Base-by-base conservation (phyloP, 2,888 invertebrate genomes). In the Euphydryas editha region DNA sequence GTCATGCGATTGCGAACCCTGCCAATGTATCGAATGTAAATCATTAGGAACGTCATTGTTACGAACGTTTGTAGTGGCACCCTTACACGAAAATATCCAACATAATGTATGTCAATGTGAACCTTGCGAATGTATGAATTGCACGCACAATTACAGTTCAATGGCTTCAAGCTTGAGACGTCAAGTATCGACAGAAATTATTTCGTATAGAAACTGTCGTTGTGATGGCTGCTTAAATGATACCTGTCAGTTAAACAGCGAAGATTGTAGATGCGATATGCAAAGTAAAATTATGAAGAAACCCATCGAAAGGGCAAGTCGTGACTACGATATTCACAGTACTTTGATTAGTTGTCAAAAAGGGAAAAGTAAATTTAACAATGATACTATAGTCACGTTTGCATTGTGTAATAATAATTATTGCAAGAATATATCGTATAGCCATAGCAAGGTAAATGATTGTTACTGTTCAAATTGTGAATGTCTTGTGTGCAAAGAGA, bases 91-190 rank as follows among this genome's bases (percentile, higher is more conserved):
- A 61, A 73, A 75, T 56, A 62, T 63, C 7, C 74, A 73, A 42
- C 75, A 71, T 17, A 71, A 69, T 39, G 37, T 58, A 5, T 88
- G 88, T 59, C 66, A 76, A n/a, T 89, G 87, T 69, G 65, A 64
- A 24, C 84, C 87, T 2, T 88, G 88, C 69, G 79, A 82, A 39
- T 89, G 88, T 64, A 71, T 72, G 36, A 75, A 83, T 60, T 87
- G 88, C 64, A 69, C 71, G 1, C 77, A 74, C 20, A 72, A 70
- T 51, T 76, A 72, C 46, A 68, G 62, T 7, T 68, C 78, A n/a
- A 62, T 76, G 49, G 55, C 77, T n/a, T 71, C 80, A 4, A 78
- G 68, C 62, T 42, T 67, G 30, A 77, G 74, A 51, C 82, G 75
- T 21, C 83, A 87, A 68, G 79, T 78, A 68, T 80, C 83, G 6